phyloP scores from a whole-genome alignment of 2,113 vertebrate genomes.

The Hystrix cristata region DNA sequence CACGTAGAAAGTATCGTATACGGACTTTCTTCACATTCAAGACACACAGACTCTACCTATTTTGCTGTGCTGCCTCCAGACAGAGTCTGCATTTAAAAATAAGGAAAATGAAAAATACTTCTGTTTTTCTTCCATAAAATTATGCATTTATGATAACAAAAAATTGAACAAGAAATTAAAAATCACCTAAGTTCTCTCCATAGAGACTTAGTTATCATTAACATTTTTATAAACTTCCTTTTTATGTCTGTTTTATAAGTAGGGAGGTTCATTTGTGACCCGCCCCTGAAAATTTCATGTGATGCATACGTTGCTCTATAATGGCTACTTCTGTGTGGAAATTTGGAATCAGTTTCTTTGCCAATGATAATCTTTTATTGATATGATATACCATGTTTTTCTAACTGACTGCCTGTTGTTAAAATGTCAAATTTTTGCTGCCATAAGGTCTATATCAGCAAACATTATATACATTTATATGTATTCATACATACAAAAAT shows the following conservation, averaged over 20 bases:
- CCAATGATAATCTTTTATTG: neutral
- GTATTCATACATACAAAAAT: neutral
- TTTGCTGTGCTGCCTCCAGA: neutral
- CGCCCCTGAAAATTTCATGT: neutral
- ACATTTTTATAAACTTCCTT: neutral
- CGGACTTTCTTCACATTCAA: neutral
- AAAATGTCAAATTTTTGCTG: neutral
- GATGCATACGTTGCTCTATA: neutral
- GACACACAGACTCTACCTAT: neutral
- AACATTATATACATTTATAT: neutral
- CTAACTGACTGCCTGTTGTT: constrained; percentile 26
- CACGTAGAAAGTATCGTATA: neutral
- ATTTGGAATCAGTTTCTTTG: constrained; percentile 1
- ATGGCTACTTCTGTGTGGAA: neutral
- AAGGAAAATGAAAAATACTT: neutral
- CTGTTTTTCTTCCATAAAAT: neutral
- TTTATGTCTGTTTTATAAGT: neutral
- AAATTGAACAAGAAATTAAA: neutral
- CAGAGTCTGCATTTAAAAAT: constrained; percentile 3
- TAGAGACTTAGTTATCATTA: neutral
- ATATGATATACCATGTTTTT: neutral
- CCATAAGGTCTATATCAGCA: constrained; percentile 1
- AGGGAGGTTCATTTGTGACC: neutral
- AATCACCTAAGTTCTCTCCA: neutral
- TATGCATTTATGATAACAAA: neutral